Evolutionary conservation across 2,797 vertebrate genomes (phyloP).

Genomic region (Thaleichthys pacificus): DNA sequence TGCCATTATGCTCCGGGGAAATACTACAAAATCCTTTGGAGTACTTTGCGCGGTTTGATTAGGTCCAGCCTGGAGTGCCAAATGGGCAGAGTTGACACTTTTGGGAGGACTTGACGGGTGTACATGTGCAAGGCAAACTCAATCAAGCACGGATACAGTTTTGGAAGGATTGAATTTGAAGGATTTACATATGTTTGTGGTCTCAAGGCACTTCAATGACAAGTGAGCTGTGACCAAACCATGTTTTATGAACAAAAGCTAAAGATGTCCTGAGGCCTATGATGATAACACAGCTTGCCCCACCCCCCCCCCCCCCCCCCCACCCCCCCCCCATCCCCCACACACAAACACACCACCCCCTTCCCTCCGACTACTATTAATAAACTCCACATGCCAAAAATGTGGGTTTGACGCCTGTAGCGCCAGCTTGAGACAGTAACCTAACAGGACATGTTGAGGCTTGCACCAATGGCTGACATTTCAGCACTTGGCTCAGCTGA

Average conservation of each 20-base stretch:
- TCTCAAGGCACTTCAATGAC: neutral
- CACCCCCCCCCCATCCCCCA: neutral
- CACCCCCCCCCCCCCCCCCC: no score
- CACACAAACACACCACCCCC: neutral
- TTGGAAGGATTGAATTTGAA: neutral
- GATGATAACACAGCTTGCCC: neutral
- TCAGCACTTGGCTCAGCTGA: constrained; percentile 59
- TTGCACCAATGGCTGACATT: constrained; percentile 62
- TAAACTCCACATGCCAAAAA: constrained; percentile 39
- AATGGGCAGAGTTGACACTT: neutral
- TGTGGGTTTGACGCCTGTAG: constrained; percentile 59
- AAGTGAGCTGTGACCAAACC: neutral
- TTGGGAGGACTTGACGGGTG: no score
- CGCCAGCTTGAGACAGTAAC: constrained; percentile 66
- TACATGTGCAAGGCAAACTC: neutral
- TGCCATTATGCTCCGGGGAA: neutral
- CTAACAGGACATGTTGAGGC: constrained; percentile 64
- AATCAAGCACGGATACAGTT: neutral
- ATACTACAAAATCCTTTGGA: neutral
- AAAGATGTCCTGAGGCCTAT: neutral
- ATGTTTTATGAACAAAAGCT: neutral
- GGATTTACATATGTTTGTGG: neutral
- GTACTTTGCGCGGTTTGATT: neutral
- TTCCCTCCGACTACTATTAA: constrained; percentile 9
- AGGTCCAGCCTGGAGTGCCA: neutral